A percentile compares a stretch with the other conserved stretches of the same genome.
phyloP scores from a whole-genome alignment of 2,888 invertebrate species.

The Artemia sinica region DNA sequence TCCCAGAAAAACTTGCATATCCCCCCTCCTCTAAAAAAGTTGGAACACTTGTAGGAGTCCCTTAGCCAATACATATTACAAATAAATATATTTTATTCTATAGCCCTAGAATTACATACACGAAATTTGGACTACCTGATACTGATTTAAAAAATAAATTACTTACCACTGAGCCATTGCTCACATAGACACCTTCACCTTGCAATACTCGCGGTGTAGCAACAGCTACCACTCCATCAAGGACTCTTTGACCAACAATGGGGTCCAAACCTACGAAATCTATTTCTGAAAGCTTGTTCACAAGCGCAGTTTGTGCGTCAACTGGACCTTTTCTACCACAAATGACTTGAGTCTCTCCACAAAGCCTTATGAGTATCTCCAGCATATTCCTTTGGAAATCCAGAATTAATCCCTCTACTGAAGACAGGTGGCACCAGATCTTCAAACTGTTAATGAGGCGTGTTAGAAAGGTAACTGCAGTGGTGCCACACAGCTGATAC shows the following conservation, averaged over 20 bases:
- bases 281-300: conserved; percentile 46
- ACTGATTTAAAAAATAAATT: neutral
- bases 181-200: conserved; percentile 5
- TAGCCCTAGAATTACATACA: too few species aligned
- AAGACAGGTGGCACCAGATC: conserved; percentile 19
- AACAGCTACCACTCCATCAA: conserved; percentile 16
- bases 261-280: conserved; percentile 48
- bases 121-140: too few species aligned
- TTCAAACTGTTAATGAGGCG: conserved; percentile 17
- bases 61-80: too few species aligned
- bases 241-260: conserved; percentile 1
- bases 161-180: conserved; percentile 17
- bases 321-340: conserved; percentile 39
- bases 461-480: conserved; percentile 15
- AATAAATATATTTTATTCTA: too few species aligned
- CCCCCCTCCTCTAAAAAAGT: too few species aligned
- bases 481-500: conserved; percentile 40
- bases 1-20: too few species aligned
- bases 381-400: conserved; percentile 9
- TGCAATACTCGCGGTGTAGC: neutral
- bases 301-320: conserved; percentile 53
- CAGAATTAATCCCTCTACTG: conserved; percentile 16
- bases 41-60: too few species aligned
- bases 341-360: conserved; percentile 29
- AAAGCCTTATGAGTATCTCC: conserved; percentile 17